Percentiles rank a stretch among this genome's conserved stretches.
These are phyloP conservation scores for Oreonectes daqikongensis DNA, from an alignment of 2,797 vertebrate genomes.

Conservation along the genomic window DNA sequence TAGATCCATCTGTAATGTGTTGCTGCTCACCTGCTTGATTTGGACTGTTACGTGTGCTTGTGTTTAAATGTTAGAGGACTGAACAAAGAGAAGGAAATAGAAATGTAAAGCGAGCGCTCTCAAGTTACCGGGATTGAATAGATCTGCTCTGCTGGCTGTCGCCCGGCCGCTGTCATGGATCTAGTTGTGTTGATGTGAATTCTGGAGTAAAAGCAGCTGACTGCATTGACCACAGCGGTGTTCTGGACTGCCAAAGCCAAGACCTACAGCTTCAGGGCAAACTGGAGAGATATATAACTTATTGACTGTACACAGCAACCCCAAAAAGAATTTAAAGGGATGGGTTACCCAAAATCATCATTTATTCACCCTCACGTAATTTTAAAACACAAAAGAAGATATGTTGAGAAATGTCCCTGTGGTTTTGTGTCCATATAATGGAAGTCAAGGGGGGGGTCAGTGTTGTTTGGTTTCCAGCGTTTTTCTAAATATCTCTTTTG, in stretches of 20 bases:
- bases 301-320: not conserved
- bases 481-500: too few relatives aligned
- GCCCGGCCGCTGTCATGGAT: slow-evolving; percentile 49
- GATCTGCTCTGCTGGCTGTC: slow-evolving; percentile 57
- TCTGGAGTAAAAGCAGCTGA: slow-evolving; percentile 49
- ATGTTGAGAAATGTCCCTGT: not conserved
- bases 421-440: too few relatives aligned
- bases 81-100: not conserved
- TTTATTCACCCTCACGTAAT: too few relatives aligned
- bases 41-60: not conserved
- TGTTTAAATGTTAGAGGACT: not conserved
- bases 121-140: slow-evolving; percentile 33
- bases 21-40: not conserved
- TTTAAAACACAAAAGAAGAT: too few relatives aligned
- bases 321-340: not conserved
- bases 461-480: too few relatives aligned
- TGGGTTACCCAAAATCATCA: too few relatives aligned
- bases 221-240: slow-evolving; percentile 15
- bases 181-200: slow-evolving; percentile 54
- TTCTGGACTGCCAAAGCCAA: not conserved
- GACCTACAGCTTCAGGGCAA: not conserved
- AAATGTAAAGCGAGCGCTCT: slow-evolving; percentile 17
- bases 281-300: not conserved
- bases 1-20: not conserved
- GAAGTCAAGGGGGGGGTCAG: too few relatives aligned